Conservation (phyloP, 2,797 vertebrate genomes). For the Danio tinwini region DNA sequence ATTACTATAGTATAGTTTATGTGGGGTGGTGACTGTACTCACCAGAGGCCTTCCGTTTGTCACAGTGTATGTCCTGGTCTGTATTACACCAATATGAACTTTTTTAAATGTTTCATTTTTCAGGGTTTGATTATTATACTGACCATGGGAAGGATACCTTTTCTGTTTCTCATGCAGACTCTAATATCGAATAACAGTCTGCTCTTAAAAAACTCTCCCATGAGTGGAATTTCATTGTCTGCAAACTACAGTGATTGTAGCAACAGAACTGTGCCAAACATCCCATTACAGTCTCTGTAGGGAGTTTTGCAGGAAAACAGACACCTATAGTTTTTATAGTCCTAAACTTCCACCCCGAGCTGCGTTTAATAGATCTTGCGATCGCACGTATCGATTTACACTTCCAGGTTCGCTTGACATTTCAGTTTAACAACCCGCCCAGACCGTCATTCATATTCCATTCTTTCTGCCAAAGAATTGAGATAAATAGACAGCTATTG, state of each 20-base stretch:
- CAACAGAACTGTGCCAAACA: not conserved
- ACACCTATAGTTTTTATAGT: slow-evolving; percentile 28
- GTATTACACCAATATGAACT: slow-evolving; percentile 30
- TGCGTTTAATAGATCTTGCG: slow-evolving; percentile 8
- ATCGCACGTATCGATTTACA: not conserved
- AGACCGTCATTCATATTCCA: slow-evolving; percentile 3
- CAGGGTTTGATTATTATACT: slow-evolving; percentile 1
- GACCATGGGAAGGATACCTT: slow-evolving; percentile 13
- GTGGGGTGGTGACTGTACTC: not conserved
- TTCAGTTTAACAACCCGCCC: not conserved
- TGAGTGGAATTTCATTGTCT: slow-evolving; percentile 35
- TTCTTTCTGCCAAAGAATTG: not conserved
- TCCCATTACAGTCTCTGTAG: slow-evolving; percentile 32
- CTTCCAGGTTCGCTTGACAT: slow-evolving; percentile 5
- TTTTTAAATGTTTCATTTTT: slow-evolving; percentile 10
- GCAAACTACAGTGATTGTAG: slow-evolving; percentile 48
- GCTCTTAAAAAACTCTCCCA: slow-evolving; percentile 46
- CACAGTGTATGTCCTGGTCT: slow-evolving; percentile 28
- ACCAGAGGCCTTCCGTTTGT: slow-evolving; percentile 1
- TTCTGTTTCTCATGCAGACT: slow-evolving; percentile 46
- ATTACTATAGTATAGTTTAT: no score
- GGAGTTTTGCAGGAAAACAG: slow-evolving; percentile 38
- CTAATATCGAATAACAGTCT: slow-evolving; percentile 47
- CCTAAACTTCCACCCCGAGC: slow-evolving; percentile 13
- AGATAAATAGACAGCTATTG: slow-evolving; percentile 49